phyloP scores from a whole-genome alignment of 2,888 invertebrate species.

The Hoplodrina blanda region DNA sequence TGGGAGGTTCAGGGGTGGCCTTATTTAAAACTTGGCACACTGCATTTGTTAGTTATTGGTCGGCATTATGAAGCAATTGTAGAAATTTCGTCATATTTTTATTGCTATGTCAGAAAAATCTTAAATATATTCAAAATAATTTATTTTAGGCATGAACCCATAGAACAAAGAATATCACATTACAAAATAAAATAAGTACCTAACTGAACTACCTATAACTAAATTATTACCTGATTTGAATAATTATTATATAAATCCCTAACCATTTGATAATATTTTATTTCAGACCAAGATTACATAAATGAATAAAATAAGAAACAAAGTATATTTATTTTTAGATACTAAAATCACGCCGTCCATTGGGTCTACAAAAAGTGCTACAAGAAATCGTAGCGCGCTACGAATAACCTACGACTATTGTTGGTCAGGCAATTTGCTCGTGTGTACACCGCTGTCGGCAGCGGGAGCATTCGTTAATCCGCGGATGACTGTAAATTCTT shows the following conservation, averaged over 20 bases:
- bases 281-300: neutral
- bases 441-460: conserved; percentile 67
- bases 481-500: conserved; percentile 72
- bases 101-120: no score
- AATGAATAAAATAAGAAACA: neutral
- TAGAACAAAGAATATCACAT: no score
- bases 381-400: conserved; percentile 41
- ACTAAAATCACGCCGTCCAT: neutral
- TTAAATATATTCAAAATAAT: no score
- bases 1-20: conserved; percentile 29
- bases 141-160: no score
- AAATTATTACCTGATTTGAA: no score
- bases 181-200: no score
- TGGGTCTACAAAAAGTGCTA: conserved; percentile 38
- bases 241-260: no score
- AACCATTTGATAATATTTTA: no score
- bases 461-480: conserved; percentile 77
- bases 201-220: no score
- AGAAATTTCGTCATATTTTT: no score
- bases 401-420: conserved; percentile 24
- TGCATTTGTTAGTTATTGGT: neutral
- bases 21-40: neutral
- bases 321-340: neutral
- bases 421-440: conserved; percentile 41
- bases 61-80: neutral